Conservation (phyloP, 2,797 vertebrate species). For the Rachycentron canadum region DNA sequence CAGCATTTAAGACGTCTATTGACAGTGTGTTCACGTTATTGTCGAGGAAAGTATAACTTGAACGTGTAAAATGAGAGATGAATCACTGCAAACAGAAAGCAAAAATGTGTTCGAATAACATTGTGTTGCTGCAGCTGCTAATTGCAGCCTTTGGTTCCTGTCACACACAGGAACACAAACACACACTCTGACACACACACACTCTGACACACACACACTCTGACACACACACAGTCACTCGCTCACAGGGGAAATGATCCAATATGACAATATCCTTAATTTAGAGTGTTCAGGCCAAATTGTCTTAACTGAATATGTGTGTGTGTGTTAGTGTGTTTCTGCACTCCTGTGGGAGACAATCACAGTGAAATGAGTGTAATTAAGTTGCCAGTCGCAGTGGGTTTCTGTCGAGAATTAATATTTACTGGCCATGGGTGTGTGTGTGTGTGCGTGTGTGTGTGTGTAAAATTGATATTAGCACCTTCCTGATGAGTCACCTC, state of each 20-base stretch:
- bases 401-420: slow-evolving; percentile 83
- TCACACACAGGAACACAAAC: slow-evolving; percentile 26
- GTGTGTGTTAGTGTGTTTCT: slow-evolving; percentile 43
- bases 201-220: too few relatives aligned
- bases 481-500: slow-evolving; percentile 72
- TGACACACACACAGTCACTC: slow-evolving; percentile 23
- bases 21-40: slow-evolving; percentile 4
- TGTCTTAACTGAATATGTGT: slow-evolving; percentile 38
- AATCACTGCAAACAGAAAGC: slow-evolving; percentile 26
- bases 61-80: slow-evolving; percentile 36
- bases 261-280: slow-evolving; percentile 73
- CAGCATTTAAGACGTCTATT: slow-evolving; percentile 21
- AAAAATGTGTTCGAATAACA: slow-evolving; percentile 26
- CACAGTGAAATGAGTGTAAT: slow-evolving; percentile 85
- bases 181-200: slow-evolving; percentile 1
- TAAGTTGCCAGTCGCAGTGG: slow-evolving; percentile 80
- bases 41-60: slow-evolving; percentile 28
- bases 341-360: slow-evolving; percentile 80
- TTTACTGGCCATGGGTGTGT: slow-evolving; percentile 65
- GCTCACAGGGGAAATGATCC: slow-evolving; percentile 67
- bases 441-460: slow-evolving; percentile 13
- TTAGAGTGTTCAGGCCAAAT: slow-evolving; percentile 64
- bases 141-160: slow-evolving; percentile 47
- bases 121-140: slow-evolving; percentile 42
- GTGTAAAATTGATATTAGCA: slow-evolving; percentile 71